Conservation (phyloP, 2,888 invertebrate genomes). For the Oasisia sp. region DNA sequence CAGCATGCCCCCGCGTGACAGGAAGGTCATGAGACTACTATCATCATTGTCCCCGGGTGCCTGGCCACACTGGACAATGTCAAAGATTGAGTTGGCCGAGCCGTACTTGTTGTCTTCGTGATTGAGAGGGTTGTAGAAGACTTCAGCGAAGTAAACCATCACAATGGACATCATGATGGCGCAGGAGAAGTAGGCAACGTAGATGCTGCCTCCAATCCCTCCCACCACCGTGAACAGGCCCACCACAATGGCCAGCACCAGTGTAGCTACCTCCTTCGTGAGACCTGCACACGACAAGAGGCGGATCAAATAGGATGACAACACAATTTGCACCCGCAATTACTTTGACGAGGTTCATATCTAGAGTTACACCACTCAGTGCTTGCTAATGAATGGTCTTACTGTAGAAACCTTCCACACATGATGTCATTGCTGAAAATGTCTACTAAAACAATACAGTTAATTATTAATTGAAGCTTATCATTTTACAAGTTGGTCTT, state of each 20-base stretch:
- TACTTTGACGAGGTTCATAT: too few species aligned
- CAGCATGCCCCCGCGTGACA: conserved; percentile 38
- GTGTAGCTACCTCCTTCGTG: conserved; percentile 33
- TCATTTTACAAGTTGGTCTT: too few species aligned
- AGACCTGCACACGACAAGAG: conserved; percentile 31
- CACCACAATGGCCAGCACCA: conserved; percentile 37
- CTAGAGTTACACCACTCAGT: too few species aligned
- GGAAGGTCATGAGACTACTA: conserved; percentile 37
- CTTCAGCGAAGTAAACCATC: conserved; percentile 36
- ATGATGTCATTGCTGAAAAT: too few species aligned
- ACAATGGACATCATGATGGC: conserved; percentile 33
- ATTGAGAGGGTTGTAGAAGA: conserved; percentile 38
- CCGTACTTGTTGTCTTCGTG: conserved; percentile 29
- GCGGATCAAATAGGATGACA: neutral
- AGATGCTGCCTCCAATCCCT: conserved; percentile 42
- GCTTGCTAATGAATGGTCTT: too few species aligned
- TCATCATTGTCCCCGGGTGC: conserved; percentile 31
- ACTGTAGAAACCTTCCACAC: too few species aligned
- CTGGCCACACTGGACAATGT: conserved; percentile 21
- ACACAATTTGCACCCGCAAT: neutral
- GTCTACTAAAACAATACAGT: too few species aligned
- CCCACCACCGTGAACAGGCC: conserved; percentile 39
- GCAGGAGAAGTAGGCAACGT: conserved; percentile 40
- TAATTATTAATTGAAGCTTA: too few species aligned
- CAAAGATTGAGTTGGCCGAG: conserved; percentile 24